Evolutionary conservation across 2,888 invertebrate genomes (phyloP).

Genomic region (Caenorhabditis sp.): DNA sequence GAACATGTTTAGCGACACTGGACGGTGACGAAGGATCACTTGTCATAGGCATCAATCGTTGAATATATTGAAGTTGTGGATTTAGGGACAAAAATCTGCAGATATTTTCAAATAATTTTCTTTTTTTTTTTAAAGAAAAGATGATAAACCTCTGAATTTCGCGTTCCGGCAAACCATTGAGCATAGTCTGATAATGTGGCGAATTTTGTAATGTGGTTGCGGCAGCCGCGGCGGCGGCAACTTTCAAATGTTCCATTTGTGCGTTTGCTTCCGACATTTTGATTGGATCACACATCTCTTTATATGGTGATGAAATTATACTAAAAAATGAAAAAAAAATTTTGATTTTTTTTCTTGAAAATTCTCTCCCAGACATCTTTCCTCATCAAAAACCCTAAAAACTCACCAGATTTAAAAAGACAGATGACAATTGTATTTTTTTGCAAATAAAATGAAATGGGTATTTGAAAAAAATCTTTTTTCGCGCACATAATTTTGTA

Average conservation of each 20-base stretch:
- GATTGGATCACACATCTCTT: neutral
- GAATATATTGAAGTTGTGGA: neutral
- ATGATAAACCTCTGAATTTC: neutral
- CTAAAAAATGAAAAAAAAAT: neutral
- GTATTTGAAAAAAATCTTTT: no score
- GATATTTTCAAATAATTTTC: no score
- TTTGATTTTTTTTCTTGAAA: slow-evolving; percentile 1
- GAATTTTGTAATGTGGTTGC: neutral
- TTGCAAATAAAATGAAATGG: no score
- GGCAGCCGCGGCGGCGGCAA: no score
- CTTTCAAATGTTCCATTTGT: neutral
- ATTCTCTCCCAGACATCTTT: neutral
- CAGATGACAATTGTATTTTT: no score
- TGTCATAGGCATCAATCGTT: neutral
- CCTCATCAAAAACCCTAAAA: neutral
- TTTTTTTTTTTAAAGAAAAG: no score
- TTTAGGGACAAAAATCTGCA: neutral
- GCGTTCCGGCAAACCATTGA: neutral
- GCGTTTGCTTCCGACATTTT: neutral
- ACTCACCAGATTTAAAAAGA: no score
- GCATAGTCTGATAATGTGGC: neutral
- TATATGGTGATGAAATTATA: neutral
- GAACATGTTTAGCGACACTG: neutral
- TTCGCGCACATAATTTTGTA: no score
- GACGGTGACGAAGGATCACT: neutral